A percentile compares a stretch with the other conserved stretches of the same genome.
Evolutionary conservation across 1,140 invertebrate species (phyloP).

Genomic region (Proales similis): DNA sequence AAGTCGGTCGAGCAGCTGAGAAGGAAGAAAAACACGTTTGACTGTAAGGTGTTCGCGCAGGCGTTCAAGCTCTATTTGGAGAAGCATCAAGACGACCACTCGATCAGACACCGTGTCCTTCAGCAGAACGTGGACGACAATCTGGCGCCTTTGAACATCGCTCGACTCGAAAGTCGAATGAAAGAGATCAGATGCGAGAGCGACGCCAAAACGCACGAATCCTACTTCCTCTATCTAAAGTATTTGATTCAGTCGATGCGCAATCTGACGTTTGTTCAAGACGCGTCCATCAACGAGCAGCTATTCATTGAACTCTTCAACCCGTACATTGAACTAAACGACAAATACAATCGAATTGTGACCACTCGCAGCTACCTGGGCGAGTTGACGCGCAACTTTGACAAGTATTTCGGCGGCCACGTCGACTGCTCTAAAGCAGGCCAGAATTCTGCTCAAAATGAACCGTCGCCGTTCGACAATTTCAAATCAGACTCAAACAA

Average conservation of each 20-base stretch:
- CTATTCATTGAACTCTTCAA: constrained; percentile 17
- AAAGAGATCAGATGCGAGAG: neutral
- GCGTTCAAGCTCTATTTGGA: constrained; percentile 25
- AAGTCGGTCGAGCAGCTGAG: constrained; percentile 8
- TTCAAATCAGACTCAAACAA: too few species aligned
- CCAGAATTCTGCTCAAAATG: too few species aligned
- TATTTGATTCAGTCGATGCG: constrained; percentile 17
- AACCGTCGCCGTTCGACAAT: too few species aligned
- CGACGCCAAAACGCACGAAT: neutral
- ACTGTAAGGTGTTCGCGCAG: constrained; percentile 7
- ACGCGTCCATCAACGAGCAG: neutral
- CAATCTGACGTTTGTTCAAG: constrained; percentile 14
- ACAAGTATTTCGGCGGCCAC: too few species aligned
- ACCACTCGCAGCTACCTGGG: constrained; percentile 9
- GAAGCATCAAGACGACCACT: constrained; percentile 13
- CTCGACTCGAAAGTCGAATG: constrained; percentile 5
- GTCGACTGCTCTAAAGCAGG: too few species aligned
- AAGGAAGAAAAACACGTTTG: neutral
- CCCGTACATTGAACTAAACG: constrained; percentile 19
- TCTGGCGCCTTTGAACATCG: neutral
- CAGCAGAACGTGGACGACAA: neutral
- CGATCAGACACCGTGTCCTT: neutral
- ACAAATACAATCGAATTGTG: constrained; percentile 26
- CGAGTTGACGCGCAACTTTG: constrained; percentile 19
- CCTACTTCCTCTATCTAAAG: constrained; percentile 13